Percentiles rank a stretch among this genome's conserved stretches.
Conservation (phyloP, 2,113 vertebrate species). For the Xiphophorus couchianus region DNA sequence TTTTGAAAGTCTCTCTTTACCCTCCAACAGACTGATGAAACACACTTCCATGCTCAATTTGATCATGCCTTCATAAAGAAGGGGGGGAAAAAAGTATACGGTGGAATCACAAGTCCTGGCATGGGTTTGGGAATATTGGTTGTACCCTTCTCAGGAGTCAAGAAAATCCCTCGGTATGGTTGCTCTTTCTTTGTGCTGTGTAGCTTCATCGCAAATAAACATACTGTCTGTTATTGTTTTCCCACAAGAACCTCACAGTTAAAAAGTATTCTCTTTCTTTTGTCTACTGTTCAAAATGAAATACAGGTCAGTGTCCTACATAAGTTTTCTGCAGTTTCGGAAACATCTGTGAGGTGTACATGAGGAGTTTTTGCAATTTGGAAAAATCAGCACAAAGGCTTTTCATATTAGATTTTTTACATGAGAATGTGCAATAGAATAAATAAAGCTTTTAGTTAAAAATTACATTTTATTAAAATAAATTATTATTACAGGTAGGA, state of each 20-base stretch:
- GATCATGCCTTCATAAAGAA: constrained; percentile 73
- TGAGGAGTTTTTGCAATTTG: constrained; percentile 36
- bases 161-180: constrained; percentile 69
- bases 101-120: constrained; percentile 70
- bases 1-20: constrained; percentile 80
- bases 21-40: constrained; percentile 76
- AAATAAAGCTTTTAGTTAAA: constrained; percentile 24
- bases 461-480: neutral
- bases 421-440: neutral
- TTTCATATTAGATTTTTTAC: neutral
- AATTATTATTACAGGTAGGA: constrained; percentile 39
- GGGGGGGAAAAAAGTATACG: constrained; percentile 39
- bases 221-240: constrained; percentile 80
- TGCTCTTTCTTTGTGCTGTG: constrained; percentile 76
- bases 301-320: constrained; percentile 82
- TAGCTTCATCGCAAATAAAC: constrained; percentile 80
- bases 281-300: constrained; percentile 74
- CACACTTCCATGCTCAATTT: constrained; percentile 73
- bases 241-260: constrained; percentile 73
- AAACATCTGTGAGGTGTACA: constrained; percentile 58
- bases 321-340: constrained; percentile 73
- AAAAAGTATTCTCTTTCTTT: constrained; percentile 68
- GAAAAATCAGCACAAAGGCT: neutral
- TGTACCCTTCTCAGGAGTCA: constrained; percentile 78
- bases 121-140: constrained; percentile 79